These are phyloP conservation scores for Macrostomum lignano DNA, from an alignment of 1,140 invertebrate species.

Conservation along the genomic window DNA sequence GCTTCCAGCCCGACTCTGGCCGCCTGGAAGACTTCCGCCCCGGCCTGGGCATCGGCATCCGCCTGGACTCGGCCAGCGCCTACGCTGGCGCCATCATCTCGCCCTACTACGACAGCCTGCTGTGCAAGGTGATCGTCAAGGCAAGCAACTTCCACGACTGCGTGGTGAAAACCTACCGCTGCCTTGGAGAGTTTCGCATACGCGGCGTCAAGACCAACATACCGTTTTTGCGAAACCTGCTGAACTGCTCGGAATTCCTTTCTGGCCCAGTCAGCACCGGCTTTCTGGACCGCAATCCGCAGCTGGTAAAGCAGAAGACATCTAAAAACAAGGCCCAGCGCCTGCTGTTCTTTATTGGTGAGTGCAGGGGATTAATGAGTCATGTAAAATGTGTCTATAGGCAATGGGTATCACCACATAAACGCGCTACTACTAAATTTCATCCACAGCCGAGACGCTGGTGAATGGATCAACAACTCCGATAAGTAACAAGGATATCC, in stretches of 20 bases:
- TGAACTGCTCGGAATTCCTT: slow-evolving; percentile 82
- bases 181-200: slow-evolving; percentile 76
- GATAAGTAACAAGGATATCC: no score
- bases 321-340: slow-evolving; percentile 76
- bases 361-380: no score
- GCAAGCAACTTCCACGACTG: slow-evolving; percentile 58
- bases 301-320: slow-evolving; percentile 61
- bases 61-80: slow-evolving; percentile 73
- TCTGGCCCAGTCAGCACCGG: slow-evolving; percentile 75
- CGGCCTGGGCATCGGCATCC: slow-evolving; percentile 93
- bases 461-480: no score
- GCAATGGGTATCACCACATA: no score
- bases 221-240: slow-evolving; percentile 81
- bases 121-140: slow-evolving; percentile 90
- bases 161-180: slow-evolving; percentile 77
- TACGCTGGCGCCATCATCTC: slow-evolving; percentile 87
- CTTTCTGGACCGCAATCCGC: slow-evolving; percentile 91
- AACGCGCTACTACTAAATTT: no score
- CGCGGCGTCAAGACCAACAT: slow-evolving; percentile 97
- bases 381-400: no score
- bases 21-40: slow-evolving; percentile 74
- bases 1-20: slow-evolving; percentile 86
- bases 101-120: slow-evolving; percentile 85
- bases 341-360: slow-evolving; percentile 64
- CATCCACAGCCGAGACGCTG: no score